Conservation (phyloP, 2,888 invertebrate genomes). For the Acanthosepion esculentum region DNA sequence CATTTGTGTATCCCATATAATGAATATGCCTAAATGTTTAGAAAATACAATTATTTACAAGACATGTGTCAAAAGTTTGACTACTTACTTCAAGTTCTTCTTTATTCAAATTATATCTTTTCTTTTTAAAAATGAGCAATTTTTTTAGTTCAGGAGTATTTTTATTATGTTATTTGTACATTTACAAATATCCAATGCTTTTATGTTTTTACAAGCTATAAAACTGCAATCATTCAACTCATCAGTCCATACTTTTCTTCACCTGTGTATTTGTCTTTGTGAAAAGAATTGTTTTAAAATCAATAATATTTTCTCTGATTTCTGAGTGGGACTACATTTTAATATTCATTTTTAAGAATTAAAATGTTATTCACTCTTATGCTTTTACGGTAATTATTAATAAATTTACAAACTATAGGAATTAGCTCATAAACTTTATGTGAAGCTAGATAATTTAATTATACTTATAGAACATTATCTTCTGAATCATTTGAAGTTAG, state of each 20-base stretch:
- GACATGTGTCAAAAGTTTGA: background rate
- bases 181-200: background rate
- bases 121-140: background rate
- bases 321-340: constrained; percentile 1
- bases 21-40: background rate
- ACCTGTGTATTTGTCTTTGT: background rate
- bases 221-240: constrained; percentile 15
- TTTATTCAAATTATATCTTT: background rate
- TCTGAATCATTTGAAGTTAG: too few species aligned
- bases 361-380: background rate
- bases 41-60: background rate
- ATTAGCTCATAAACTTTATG: background rate
- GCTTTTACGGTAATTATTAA: background rate
- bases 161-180: background rate
- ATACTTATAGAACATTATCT: too few species aligned
- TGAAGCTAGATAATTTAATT: background rate
- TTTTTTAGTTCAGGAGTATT: background rate
- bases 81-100: background rate
- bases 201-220: background rate
- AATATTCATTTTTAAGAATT: background rate
- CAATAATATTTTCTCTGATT: background rate
- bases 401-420: background rate
- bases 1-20: background rate
- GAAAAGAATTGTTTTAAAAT: background rate
- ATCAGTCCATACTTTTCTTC: background rate